phyloP scores from a whole-genome alignment of 35 echinoderm and acorn worm species.

The Anneissia japonica region DNA sequence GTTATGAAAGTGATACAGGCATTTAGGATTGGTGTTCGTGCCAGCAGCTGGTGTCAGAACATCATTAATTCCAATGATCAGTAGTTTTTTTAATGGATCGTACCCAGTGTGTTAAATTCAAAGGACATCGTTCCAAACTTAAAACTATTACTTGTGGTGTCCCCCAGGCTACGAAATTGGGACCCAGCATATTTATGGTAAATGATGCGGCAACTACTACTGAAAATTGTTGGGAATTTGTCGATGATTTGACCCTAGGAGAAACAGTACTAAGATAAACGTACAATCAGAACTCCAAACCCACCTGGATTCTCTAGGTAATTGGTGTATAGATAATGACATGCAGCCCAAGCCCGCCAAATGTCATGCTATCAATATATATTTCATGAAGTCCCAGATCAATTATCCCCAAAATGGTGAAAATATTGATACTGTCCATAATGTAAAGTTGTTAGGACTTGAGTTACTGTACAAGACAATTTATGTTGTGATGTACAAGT shows the following conservation, averaged over 20 bases:
- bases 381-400: neutral
- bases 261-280: neutral
- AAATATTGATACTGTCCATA: neutral
- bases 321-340: slow-evolving; percentile 1
- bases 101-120: slow-evolving; percentile 5
- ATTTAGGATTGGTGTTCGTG: too few species aligned
- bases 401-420: neutral
- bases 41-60: neutral
- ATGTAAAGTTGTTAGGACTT: neutral
- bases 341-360: neutral
- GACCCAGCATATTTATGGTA: slow-evolving; percentile 16
- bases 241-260: slow-evolving; percentile 4
- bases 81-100: slow-evolving; percentile 6
- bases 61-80: neutral
- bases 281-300: neutral
- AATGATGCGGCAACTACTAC: slow-evolving; percentile 4
- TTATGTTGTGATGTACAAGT: neutral
- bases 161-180: neutral
- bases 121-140: slow-evolving; percentile 9
- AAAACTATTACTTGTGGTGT: slow-evolving; percentile 15
- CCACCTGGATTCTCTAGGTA: neutral
- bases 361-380: neutral
- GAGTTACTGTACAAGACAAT: neutral
- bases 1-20: too few species aligned
- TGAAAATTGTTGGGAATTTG: slow-evolving; percentile 10